Evolutionary conservation across 2,888 invertebrate genomes (phyloP), one percentile per base, ranked within the genome.

Genomic region (Strigamia transsilvanica): DNA sequence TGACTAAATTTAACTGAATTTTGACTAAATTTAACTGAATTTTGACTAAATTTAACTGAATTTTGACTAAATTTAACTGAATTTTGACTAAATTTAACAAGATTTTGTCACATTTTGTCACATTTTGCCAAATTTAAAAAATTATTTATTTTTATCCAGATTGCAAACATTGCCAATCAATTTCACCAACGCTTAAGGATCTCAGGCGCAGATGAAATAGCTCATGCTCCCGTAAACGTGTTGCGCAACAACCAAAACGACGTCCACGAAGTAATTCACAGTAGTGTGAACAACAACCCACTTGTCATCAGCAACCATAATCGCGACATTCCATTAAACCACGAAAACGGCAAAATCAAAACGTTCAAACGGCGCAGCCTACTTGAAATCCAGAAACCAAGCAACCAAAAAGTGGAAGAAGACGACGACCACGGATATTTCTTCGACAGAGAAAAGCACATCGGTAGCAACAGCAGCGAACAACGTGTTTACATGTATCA

Each of bases 381-480:
- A 12, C 79, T 79, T 21, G 7, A 23, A 66, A 23, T 27, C 27
- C 66, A 66, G 23, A 51, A 21, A 15, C 41, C 38, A 38, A 23
- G 4, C 10, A 34, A 41, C n/a, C n/a, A n/a, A 38, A 21, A 41
- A 13, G 18, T 4, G 5, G 38, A 38, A 41, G 10, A 42, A 32
- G 80, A 32, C 15, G 82, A 82, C 10, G 81, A 81, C 34, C 32
- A 81, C 6, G 82, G 82, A 2, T 82, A 82, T 78, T 41, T 21
- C 42, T 77, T 82, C 15, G 82, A 82, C n/a, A 73, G 82, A 73
- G 78, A 82, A 77, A 34, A 46, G 73, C 82, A 82, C 46, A 82
- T 82, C n/a, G 82, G 73, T n/a, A 7, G 21, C 10, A 82, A 78
- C 73, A 34, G 27, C 21, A 82, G 41, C 10, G 46, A 77, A 23